Evolutionary conservation across 1,140 invertebrate genomes (phyloP), one percentile per base, ranked within the genome.

Genomic region (Hycleus phaleratus): DNA sequence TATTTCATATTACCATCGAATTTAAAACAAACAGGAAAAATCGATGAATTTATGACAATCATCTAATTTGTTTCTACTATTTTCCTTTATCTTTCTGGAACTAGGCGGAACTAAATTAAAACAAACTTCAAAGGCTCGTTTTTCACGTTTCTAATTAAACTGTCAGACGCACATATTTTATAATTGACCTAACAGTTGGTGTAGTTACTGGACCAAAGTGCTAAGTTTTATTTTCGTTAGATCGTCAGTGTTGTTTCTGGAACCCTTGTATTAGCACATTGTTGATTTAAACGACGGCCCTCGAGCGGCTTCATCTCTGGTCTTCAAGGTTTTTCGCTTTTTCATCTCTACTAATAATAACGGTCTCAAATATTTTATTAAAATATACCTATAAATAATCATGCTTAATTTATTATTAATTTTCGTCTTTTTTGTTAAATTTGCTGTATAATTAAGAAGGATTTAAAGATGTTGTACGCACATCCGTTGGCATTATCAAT

Each of bases 91-190:
- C 32, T 32, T 32, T 32, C 32, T 32, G 32, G 32, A 50, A 39
- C 24, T 50, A 50, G 12, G 26, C 45, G 25, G 43, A 52, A 65
- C 51, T 63, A 58, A 63, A 63, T 65, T 63, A 65, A 64, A 64
- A 61, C 58, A 60, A 58, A 43, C 61, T 60, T 59, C 61, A 61
- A 66, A 63, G 56, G 53, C 45, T 56, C 59, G 57, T 66, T 66
- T 66, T 64, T 66, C 64, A 66, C 61, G 56, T 46, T 50, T 57
- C 61, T 66, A 66, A 66, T 66, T 66, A 66, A 66, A 66, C 46
- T 63, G 64, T 66, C 64, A 66, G 59, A 38, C 55, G 58, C 62
- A 63, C 50, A 62, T 63, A 65, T 62, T 66, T 65, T 66, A 63
- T 61, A 61, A 59, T 66, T 59, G 54, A 50, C 43, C 49, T 50